phyloP scores from a whole-genome alignment of 2,113 vertebrate species.

The Neotoma lepida region DNA sequence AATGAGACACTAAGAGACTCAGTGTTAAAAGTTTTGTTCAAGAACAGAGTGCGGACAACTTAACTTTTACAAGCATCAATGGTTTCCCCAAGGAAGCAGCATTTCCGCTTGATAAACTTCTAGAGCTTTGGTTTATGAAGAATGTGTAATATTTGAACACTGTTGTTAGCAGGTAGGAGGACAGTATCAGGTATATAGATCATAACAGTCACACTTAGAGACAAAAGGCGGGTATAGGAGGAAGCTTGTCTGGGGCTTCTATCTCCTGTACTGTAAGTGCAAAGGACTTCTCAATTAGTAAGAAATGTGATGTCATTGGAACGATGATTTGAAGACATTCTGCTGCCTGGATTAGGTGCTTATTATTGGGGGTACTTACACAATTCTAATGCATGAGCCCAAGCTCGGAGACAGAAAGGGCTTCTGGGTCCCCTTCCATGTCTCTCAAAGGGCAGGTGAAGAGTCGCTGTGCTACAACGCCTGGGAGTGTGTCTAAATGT shows the following conservation, averaged over 20 bases:
- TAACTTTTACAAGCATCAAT: constrained; percentile 10
- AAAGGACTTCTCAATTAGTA: not conserved
- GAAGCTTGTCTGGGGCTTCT: not conserved
- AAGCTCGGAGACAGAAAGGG: not conserved
- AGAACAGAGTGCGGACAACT: not conserved
- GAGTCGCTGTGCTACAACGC: not conserved
- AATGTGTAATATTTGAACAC: not conserved
- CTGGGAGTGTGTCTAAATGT: not conserved
- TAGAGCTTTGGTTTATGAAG: not conserved
- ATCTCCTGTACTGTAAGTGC: not conserved
- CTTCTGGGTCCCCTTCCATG: not conserved
- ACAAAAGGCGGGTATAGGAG: not conserved
- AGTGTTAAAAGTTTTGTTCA: not conserved
- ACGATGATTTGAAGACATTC: constrained; percentile 3
- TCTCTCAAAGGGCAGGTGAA: not conserved
- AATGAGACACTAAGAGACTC: not conserved
- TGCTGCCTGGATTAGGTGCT: not conserved
- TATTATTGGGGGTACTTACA: not conserved
- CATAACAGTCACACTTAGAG: not conserved
- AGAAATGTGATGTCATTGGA: not conserved
- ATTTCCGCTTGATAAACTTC: not conserved
- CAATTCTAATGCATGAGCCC: not conserved
- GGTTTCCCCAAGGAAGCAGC: not conserved
- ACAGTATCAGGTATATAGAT: not conserved
- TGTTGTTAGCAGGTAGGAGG: not conserved